Evolutionary conservation across 2,113 vertebrate genomes (phyloP), one percentile per base, ranked within the genome.

Genomic region (Myrmecophaga tridactyla): DNA sequence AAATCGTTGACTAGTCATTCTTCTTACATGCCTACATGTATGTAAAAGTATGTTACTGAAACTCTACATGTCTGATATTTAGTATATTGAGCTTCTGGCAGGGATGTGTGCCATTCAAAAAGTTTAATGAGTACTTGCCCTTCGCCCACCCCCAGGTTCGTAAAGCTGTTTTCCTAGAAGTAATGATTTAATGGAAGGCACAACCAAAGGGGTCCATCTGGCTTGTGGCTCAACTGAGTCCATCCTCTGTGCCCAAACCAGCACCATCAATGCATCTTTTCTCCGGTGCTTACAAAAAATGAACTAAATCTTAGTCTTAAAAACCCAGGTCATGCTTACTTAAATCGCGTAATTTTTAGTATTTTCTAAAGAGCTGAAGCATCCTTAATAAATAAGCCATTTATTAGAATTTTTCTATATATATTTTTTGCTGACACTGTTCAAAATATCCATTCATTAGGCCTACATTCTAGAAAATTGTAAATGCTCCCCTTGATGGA

Each of bases 401-500:
- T 78, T 82, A 58, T 34, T 63, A 89, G 36, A 43, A 4, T 31
- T 85, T 13, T 39, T 48, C 31, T 62, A 58, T 31, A 39, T 41
- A 29, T 39, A 18, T 15, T 36, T 36, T 27, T n/a, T 34, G 67
- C 41, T 69, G 81, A 76, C n/a, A 77, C 51, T 87, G 27, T 83
- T 8, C 43, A 67, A 56, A 96, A 92, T 96, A 41, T 46, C 63
- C 95, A 92, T 69, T 97, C 81, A 83, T 63, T 84, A 60, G 8
- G 6, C 94, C 95, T 75, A 62, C 43, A 72, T 34, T 89, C 95
- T 76, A 81, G 70, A 95, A 88, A 76, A 87, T 53, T 77, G 56
- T 83, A 94, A 97, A 95, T 85, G 92, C 20, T 58, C 31, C 86
- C 56, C 76, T 94, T 93, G 31, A 93, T 95, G 51, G 36, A 95